phyloP scores from a whole-genome alignment of 1,140 invertebrate genomes.

The Linepithema humile region DNA sequence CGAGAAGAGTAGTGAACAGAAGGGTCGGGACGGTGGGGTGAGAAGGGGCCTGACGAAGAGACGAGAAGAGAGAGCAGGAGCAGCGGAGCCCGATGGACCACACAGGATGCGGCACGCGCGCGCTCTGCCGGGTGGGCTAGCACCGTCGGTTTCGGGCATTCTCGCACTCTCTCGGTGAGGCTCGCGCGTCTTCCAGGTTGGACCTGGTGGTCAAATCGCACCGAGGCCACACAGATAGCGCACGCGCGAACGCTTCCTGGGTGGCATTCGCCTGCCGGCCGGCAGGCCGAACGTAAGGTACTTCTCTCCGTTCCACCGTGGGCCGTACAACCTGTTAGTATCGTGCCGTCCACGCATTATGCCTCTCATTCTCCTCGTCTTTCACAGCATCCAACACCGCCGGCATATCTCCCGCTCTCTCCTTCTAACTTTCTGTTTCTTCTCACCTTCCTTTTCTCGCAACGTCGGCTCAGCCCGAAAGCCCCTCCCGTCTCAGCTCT shows the following conservation, averaged over 20 bases:
- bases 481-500: slow-evolving; percentile 62
- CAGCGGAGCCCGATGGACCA: slow-evolving; percentile 76
- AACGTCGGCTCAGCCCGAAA: slow-evolving; percentile 25
- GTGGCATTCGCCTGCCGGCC: slow-evolving; percentile 83
- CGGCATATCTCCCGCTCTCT: slow-evolving; percentile 51
- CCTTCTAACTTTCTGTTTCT: slow-evolving; percentile 52
- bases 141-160: slow-evolving; percentile 78
- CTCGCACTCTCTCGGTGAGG: slow-evolving; percentile 68
- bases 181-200: slow-evolving; percentile 76
- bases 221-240: slow-evolving; percentile 83
- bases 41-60: not conserved
- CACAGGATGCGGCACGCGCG: slow-evolving; percentile 85
- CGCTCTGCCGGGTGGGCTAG: slow-evolving; percentile 84
- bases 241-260: slow-evolving; percentile 84
- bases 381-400: slow-evolving; percentile 62
- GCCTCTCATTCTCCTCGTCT: slow-evolving; percentile 76
- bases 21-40: slow-evolving; percentile 16
- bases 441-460: slow-evolving; percentile 62
- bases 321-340: slow-evolving; percentile 83
- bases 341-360: slow-evolving; percentile 80
- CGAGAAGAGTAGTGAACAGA: slow-evolving; percentile 56
- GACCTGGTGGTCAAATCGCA: slow-evolving; percentile 74
- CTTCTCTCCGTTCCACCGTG: slow-evolving; percentile 71
- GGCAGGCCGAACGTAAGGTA: slow-evolving; percentile 74
- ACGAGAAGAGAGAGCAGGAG: slow-evolving; percentile 16